phyloP scores from a whole-genome alignment of 2,888 invertebrate species.

The Lepidochrysops patricia region DNA sequence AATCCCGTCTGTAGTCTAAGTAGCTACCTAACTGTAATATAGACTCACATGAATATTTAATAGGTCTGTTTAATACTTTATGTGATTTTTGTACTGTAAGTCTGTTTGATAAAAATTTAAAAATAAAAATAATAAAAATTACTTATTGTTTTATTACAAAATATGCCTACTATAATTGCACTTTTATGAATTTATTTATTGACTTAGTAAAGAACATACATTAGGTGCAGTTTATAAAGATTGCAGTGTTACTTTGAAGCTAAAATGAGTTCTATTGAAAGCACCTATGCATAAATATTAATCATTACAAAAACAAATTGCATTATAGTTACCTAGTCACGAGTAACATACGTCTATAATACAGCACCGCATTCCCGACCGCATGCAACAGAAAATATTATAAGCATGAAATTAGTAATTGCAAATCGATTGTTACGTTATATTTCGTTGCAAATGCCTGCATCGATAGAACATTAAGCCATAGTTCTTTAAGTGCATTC shows the following conservation, averaged over 20 bases:
- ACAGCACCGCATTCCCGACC: background rate
- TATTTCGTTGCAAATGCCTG: conserved; percentile 10
- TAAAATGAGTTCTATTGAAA: no score
- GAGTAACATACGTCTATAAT: background rate
- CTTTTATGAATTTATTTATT: no score
- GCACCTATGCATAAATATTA: background rate
- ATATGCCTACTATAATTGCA: background rate
- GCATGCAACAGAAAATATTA: conserved; percentile 5
- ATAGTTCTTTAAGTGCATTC: conserved; percentile 12
- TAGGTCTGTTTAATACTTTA: conserved; percentile 71
- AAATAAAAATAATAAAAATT: conserved; percentile 47
- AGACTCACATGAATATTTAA: conserved; percentile 74
- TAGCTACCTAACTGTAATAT: conserved; percentile 73
- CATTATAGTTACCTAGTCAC: conserved; percentile 8
- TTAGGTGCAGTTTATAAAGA: no score
- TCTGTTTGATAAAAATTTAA: conserved; percentile 69
- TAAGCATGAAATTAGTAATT: conserved; percentile 9
- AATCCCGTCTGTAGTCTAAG: conserved; percentile 74
- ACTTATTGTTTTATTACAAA: conserved; percentile 10
- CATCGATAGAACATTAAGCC: background rate
- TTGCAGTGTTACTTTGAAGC: no score
- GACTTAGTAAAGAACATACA: no score
- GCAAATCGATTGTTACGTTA: conserved; percentile 10
- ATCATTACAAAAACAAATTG: conserved; percentile 1
- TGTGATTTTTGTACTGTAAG: conserved; percentile 73